Conservation (phyloP, 2,113 vertebrate genomes). For the Mellivora capensis region DNA sequence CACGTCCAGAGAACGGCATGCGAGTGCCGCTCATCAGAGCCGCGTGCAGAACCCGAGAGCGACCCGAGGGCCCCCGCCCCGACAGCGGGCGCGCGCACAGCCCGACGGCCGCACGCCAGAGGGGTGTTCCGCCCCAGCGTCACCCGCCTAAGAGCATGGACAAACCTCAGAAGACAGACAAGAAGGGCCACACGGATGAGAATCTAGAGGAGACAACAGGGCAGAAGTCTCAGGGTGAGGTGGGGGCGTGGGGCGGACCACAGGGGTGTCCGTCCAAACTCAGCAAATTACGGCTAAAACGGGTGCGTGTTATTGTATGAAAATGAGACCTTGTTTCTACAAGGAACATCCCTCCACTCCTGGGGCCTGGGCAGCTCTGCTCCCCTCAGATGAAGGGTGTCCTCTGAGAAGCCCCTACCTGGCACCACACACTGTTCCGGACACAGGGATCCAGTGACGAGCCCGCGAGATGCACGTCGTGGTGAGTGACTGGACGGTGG, state of each 20-base stretch:
- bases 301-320: no score
- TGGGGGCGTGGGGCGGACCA: neutral
- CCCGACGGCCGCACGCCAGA: accelerated
- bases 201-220: neutral
- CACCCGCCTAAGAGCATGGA: accelerated
- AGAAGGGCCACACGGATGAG: neutral
- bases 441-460: neutral
- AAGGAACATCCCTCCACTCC: neutral
- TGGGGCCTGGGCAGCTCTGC: neutral
- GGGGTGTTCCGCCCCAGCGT: neutral
- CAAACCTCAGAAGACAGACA: neutral
- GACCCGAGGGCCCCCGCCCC: neutral
- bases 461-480: neutral
- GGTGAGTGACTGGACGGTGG: neutral
- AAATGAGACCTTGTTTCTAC: neutral
- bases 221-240: neutral
- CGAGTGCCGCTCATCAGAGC: neutral
- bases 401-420: neutral
- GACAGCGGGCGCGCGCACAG: neutral
- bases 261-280: neutral
- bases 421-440: neutral
- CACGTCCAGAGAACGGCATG: neutral
- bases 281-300: neutral
- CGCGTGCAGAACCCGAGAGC: neutral
- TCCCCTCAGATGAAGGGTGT: neutral